Evolutionary conservation across 2,113 vertebrate species (phyloP).

Genomic region (Cryptoleucopteryx plumbea): DNA sequence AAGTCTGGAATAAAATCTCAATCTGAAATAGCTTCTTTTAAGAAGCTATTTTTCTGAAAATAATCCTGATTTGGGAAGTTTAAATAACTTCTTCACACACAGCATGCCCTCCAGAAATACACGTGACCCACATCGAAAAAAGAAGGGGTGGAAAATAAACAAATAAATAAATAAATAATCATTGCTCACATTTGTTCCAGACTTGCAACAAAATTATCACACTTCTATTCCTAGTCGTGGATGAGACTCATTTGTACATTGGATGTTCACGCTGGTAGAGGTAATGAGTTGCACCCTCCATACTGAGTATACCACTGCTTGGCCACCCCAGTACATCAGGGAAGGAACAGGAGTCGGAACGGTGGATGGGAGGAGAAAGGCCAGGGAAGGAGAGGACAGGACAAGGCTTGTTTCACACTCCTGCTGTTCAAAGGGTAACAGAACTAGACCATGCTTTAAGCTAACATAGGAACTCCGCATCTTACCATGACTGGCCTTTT

Average conservation of each 20-base stretch:
- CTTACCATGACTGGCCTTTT: neutral
- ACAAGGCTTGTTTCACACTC: neutral
- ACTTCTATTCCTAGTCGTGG: fast-evolving
- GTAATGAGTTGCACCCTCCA: neutral
- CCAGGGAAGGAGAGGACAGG: neutral
- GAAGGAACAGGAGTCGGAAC: fast-evolving
- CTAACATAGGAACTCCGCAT: neutral
- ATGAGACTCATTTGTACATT: neutral
- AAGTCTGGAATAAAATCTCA: neutral
- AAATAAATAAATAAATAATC: no score
- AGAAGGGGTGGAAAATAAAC: neutral
- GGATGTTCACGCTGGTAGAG: neutral
- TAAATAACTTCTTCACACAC: neutral
- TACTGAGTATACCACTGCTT: neutral
- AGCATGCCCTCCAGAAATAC: neutral
- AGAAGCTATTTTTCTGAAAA: neutral
- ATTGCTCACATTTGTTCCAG: neutral
- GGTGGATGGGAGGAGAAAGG: neutral
- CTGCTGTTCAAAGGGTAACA: neutral
- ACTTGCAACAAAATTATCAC: neutral
- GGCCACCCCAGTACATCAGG: fast-evolving
- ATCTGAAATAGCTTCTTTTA: neutral
- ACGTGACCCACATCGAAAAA: fast-evolving
- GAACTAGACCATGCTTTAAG: neutral
- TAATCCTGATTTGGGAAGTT: neutral